phyloP scores from a whole-genome alignment of 2,888 invertebrate genomes.

The Apamea sordens region DNA sequence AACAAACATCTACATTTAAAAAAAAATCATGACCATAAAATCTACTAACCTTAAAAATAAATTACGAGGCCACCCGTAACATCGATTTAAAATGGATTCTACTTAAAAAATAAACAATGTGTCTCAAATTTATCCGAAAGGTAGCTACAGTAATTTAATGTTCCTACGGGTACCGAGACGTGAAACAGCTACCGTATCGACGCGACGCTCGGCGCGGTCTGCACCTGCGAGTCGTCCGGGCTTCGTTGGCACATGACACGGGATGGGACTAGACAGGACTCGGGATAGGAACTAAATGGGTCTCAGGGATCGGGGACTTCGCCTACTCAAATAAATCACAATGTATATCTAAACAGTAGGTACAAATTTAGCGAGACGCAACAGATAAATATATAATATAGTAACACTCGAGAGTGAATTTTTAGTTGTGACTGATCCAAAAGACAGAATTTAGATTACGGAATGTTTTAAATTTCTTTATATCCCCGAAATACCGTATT shows the following conservation, averaged over 20 bases:
- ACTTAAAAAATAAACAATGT: slow-evolving; percentile 83
- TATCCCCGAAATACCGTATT: slow-evolving; percentile 82
- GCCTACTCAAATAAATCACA: slow-evolving; percentile 63
- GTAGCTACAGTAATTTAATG: slow-evolving; percentile 75
- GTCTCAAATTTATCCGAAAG: slow-evolving; percentile 77
- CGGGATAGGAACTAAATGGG: slow-evolving; percentile 83
- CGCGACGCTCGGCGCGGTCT: slow-evolving; percentile 32
- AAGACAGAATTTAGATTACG: slow-evolving; percentile 82
- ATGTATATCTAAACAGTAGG: slow-evolving; percentile 54
- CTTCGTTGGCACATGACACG: slow-evolving; percentile 88
- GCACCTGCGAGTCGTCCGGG: slow-evolving; percentile 78
- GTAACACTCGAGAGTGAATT: slow-evolving; percentile 64
- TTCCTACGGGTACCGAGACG: slow-evolving; percentile 77
- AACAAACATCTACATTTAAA: slow-evolving; percentile 84
- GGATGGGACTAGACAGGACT: slow-evolving; percentile 88
- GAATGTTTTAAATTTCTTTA: slow-evolving; percentile 85
- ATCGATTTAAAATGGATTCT: slow-evolving; percentile 82
- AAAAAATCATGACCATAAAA: slow-evolving; percentile 84
- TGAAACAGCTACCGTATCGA: slow-evolving; percentile 64
- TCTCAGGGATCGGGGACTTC: slow-evolving; percentile 76
- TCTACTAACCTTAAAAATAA: slow-evolving; percentile 89
- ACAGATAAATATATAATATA: slow-evolving; percentile 66
- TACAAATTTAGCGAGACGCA: slow-evolving; percentile 63
- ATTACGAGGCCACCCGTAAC: slow-evolving; percentile 86
- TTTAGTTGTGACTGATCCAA: slow-evolving; percentile 75